A percentile compares a stretch with the other conserved stretches of the same genome.
phyloP scores from a whole-genome alignment of 1,140 invertebrate genomes.

The Neuroterus valhalla region DNA sequence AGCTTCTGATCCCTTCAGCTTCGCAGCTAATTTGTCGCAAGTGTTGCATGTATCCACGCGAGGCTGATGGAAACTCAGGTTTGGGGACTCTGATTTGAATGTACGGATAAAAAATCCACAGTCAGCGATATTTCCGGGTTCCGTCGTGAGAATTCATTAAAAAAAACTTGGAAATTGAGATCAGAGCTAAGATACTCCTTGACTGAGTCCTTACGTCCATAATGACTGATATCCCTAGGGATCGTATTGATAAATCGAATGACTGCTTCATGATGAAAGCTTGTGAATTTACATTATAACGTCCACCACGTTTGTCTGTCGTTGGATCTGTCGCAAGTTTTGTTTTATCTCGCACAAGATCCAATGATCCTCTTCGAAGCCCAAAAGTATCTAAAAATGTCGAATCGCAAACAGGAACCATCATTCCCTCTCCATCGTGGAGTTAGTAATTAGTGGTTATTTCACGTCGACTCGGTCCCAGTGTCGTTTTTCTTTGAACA shows the following conservation, averaged over 20 bases:
- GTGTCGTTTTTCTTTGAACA: not conserved
- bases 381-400: conserved; percentile 24
- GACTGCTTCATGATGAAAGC: not conserved
- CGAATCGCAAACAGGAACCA: not conserved
- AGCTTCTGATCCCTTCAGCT: not conserved
- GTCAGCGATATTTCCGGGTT: not conserved
- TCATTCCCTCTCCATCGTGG: not conserved
- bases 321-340: not conserved
- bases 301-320: conserved; percentile 10
- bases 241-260: not conserved
- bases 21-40: not conserved
- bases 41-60: conserved; percentile 14
- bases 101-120: not conserved
- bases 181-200: conserved; percentile 11
- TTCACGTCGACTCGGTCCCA: not conserved
- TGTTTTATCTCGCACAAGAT: not conserved
- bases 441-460: not conserved
- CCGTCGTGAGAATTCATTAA: not conserved
- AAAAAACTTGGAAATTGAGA: not conserved
- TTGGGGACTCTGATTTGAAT: not conserved
- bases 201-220: not conserved
- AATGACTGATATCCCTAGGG: conserved; percentile 3
- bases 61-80: not conserved
- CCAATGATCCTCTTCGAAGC: not conserved
- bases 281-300: not conserved